Percentiles rank a stretch among this genome's conserved stretches.
These are phyloP conservation scores for Holacanthella duospinosa DNA, from an alignment of 2,888 invertebrate genomes.

Conservation along the genomic window DNA sequence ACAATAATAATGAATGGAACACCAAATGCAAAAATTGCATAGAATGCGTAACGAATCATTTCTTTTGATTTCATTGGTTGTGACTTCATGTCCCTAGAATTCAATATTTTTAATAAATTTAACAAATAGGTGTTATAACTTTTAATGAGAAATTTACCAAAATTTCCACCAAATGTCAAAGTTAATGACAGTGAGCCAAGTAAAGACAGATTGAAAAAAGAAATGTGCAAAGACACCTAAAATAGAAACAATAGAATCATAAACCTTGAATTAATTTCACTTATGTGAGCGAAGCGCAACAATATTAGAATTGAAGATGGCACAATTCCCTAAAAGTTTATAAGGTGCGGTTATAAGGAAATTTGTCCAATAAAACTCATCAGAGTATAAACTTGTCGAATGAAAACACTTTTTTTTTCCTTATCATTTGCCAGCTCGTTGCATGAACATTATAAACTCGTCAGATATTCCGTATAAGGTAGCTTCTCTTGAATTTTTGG, in stretches of 20 bases:
- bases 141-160: not conserved
- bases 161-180: constrained; percentile 8
- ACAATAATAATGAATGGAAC: not conserved
- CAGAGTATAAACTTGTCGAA: no score
- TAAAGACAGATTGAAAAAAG: not conserved
- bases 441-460: no score
- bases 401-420: no score
- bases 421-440: no score
- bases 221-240: constrained; percentile 1
- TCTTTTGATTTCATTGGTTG: constrained; percentile 1
- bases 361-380: no score
- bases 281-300: not conserved
- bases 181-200: constrained; percentile 5
- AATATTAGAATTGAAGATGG: no score
- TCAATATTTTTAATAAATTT: not conserved
- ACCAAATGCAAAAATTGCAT: not conserved
- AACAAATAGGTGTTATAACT: not conserved
- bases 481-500: no score
- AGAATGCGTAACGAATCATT: not conserved
- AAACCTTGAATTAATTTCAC: not conserved
- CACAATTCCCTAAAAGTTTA: no score
- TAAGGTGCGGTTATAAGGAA: no score
- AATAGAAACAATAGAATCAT: not conserved
- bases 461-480: no score
- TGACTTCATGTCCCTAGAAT: constrained; percentile 1